Evolutionary conservation across 2,888 invertebrate genomes (phyloP).

Genomic region (Drosophila fulvimacula): DNA sequence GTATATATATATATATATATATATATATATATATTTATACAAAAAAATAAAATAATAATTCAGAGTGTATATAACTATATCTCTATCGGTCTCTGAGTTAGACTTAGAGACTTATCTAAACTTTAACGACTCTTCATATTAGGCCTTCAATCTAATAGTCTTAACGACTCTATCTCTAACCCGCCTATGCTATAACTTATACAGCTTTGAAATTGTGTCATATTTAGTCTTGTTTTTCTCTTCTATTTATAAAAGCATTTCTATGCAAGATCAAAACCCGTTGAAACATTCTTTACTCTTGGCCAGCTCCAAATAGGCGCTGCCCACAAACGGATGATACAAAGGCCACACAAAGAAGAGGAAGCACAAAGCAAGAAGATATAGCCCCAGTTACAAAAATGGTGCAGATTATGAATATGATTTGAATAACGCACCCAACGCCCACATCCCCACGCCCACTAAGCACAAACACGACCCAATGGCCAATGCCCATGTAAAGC

Average conservation of each 20-base stretch:
- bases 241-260: slow-evolving; percentile 51
- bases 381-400: slow-evolving; percentile 50
- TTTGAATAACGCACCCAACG: slow-evolving; percentile 40
- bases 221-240: slow-evolving; percentile 15
- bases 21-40: background rate
- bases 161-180: background rate
- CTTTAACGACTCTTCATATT: background rate
- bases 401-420: slow-evolving; percentile 53
- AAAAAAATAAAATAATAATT: too few species aligned
- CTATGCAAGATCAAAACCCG: slow-evolving; percentile 53
- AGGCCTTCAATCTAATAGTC: too few species aligned
- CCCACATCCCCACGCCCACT: slow-evolving; percentile 32
- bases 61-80: too few species aligned
- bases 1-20: background rate
- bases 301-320: slow-evolving; percentile 32
- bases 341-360: slow-evolving; percentile 20
- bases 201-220: slow-evolving; percentile 62
- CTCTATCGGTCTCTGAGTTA: background rate
- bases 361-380: slow-evolving; percentile 20
- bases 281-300: slow-evolving; percentile 51
- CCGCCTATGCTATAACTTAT: background rate
- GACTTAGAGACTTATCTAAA: too few species aligned
- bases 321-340: slow-evolving; percentile 26
- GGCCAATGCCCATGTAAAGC: slow-evolving; percentile 29
- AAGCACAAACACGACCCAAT: slow-evolving; percentile 16